Base-by-base conservation (phyloP, 2,113 vertebrate species). In the Gnathonemus echidnorhynchus region DNA sequence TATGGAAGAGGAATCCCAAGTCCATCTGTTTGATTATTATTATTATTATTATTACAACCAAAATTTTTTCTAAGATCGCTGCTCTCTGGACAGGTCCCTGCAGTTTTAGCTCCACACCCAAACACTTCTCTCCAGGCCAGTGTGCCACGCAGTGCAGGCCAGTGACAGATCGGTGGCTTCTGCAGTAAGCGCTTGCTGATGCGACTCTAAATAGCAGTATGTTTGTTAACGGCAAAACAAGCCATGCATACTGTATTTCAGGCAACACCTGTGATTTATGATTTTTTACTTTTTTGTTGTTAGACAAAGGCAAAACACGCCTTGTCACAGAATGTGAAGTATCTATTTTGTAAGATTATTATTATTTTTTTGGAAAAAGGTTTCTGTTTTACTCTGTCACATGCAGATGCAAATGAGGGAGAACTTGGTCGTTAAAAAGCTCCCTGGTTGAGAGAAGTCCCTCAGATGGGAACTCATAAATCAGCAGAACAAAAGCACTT, bases 401-500 rank as follows among this genome's bases (percentile, higher is more conserved):
- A 46, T 46, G 19, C 7, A 88, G 87, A 88, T 39, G 19, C 31
- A 46, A 88, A 88, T 66, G 19, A 85, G 45, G 80, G 80, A 84
- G 80, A 88, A 27, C 49, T 45, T 62, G 21, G 42, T 46, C 21
- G 10, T 88, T 88, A 88, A 66, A 62, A 88, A n/a, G 87, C 87
- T 45, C 19, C 31, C 31, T n/a, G 27, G 87, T 66, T 45, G 53
- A 46, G 39, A 42, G 56, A 88, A 62, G 31, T 88, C 39, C 83
- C 52, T 24, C 17, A 46, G 53, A 62, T n/a, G 35, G 39, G 35
- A 66, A 46, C 35, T 66, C 87, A 66, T 88, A 66, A 88, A 88
- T 88, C 52, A 88, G 1, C 53, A 45, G 52, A 39, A 88, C 53
- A 88, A 88, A 88, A 66, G 56, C 87, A 45, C 56, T 88, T 88